These are phyloP conservation scores for Zingel zingel DNA, from an alignment of 2,113 vertebrate species.

Conservation along the genomic window DNA sequence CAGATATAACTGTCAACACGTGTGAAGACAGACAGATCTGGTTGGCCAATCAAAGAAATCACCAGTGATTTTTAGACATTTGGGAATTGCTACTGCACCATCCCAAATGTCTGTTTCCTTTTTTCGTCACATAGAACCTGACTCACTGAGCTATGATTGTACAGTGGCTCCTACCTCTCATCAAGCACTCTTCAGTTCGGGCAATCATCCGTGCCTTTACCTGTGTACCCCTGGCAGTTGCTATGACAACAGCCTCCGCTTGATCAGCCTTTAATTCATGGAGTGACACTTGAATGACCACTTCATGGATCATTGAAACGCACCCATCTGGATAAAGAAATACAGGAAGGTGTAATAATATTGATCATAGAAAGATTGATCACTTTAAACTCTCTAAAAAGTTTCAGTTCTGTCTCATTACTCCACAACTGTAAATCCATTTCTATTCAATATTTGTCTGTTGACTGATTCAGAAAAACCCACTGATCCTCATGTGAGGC, in stretches of 20 bases:
- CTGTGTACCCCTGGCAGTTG: slow-evolving; percentile 78
- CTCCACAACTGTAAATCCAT: slow-evolving; percentile 20
- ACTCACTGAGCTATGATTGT: slow-evolving; percentile 72
- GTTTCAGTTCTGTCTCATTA: slow-evolving; percentile 25
- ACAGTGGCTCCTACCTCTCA: slow-evolving; percentile 73
- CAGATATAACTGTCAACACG: slow-evolving; percentile 33
- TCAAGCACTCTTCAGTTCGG: slow-evolving; percentile 80
- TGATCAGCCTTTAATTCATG: slow-evolving; percentile 81
- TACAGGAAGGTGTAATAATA: slow-evolving; percentile 50
- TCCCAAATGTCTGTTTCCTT: slow-evolving; percentile 26
- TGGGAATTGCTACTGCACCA: slow-evolving; percentile 46
- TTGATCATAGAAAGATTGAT: slow-evolving; percentile 50
- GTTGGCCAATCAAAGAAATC: slow-evolving; percentile 53
- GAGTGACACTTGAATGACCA: slow-evolving; percentile 83
- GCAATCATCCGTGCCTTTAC: slow-evolving; percentile 83
- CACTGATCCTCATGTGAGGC: background rate
- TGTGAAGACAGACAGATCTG: slow-evolving; percentile 40
- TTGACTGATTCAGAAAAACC: slow-evolving; percentile 32
- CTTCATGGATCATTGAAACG: slow-evolving; percentile 78
- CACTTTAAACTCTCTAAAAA: slow-evolving; percentile 48
- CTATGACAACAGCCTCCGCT: slow-evolving; percentile 82
- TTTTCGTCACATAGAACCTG: slow-evolving; percentile 50
- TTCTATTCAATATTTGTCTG: slow-evolving; percentile 21
- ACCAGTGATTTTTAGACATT: slow-evolving; percentile 55
- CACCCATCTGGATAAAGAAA: slow-evolving; percentile 70